A percentile compares a stretch with the other conserved stretches of the same genome.
Evolutionary conservation across 2,797 vertebrate species (phyloP).

Genomic region (Cossypha caffra): DNA sequence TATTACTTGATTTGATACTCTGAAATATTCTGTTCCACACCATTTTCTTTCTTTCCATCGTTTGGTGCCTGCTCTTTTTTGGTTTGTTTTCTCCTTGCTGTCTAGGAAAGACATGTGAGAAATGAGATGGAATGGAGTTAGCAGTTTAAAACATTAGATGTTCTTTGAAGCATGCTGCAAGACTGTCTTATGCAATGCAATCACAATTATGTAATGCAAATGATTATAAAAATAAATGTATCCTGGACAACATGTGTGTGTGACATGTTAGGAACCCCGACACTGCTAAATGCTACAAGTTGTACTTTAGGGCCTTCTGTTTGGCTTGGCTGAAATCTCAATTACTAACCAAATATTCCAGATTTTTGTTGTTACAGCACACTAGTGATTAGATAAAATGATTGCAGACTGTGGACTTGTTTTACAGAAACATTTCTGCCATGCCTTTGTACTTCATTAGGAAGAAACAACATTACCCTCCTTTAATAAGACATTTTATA

Average conservation of each 20-base stretch:
- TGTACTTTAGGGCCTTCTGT: neutral
- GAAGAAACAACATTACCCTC: slow-evolving; percentile 14
- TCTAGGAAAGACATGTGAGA: neutral
- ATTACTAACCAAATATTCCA: neutral
- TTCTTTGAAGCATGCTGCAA: slow-evolving; percentile 46
- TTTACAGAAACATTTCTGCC: slow-evolving; percentile 44
- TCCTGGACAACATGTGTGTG: neutral
- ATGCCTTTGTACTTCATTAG: slow-evolving; percentile 43
- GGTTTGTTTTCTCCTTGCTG: neutral
- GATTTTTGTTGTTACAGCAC: neutral
- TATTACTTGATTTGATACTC: neutral
- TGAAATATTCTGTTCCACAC: neutral
- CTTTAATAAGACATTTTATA: slow-evolving; percentile 50
- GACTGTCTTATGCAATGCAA: slow-evolving; percentile 44
- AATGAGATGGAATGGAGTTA: slow-evolving; percentile 24
- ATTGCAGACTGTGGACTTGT: slow-evolving; percentile 38
- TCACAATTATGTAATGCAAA: slow-evolving; percentile 39
- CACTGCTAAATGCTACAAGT: neutral
- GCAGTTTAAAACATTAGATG: slow-evolving; percentile 19
- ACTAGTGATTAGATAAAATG: slow-evolving; percentile 11
- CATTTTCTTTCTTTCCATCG: neutral
- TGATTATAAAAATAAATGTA: slow-evolving; percentile 28
- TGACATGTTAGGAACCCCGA: neutral
- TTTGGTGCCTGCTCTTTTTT: neutral
- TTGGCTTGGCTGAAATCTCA: neutral